Conservation (phyloP, 2,797 vertebrate genomes). For the Sylvilagus floridanus region DNA sequence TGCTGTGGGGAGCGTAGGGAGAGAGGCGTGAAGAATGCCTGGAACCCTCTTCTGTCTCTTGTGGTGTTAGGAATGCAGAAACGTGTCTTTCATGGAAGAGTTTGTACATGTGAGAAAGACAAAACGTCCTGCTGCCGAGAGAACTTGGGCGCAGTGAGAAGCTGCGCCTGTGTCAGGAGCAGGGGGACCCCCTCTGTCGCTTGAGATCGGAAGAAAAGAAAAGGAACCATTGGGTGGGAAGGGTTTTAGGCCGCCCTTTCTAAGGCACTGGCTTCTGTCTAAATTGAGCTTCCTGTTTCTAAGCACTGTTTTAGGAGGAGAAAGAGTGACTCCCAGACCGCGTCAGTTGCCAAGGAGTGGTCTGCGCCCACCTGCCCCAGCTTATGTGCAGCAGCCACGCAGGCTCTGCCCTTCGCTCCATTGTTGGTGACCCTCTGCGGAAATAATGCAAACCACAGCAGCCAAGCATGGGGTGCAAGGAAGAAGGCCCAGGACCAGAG, state of each 20-base stretch:
- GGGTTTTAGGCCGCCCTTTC: neutral
- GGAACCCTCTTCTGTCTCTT: slow-evolving; percentile 50
- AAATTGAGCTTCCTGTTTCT: neutral
- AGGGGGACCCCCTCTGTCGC: neutral
- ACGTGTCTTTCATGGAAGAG: slow-evolving; percentile 68
- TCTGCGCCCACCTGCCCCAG: rapidly evolving
- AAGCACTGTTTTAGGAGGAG: neutral
- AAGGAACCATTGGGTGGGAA: neutral
- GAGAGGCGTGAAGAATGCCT: slow-evolving; percentile 65
- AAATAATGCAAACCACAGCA: neutral
- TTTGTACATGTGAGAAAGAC: slow-evolving; percentile 82
- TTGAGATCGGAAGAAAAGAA: neutral
- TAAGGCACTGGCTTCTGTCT: neutral
- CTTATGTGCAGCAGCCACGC: neutral
- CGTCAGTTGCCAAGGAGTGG: no score
- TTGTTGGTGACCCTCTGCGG: neutral
- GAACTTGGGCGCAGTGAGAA: neutral
- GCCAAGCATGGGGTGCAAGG: neutral
- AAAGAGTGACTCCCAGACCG: neutral
- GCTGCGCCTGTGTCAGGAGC: neutral
- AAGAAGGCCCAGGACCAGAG: neutral
- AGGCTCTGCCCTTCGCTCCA: no score
- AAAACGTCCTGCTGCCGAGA: slow-evolving; percentile 45
- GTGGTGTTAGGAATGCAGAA: slow-evolving; percentile 71
- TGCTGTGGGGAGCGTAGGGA: neutral